These are phyloP conservation scores for Rissa tridactyla DNA, from an alignment of 2,113 vertebrate species.

Conservation along the genomic window DNA sequence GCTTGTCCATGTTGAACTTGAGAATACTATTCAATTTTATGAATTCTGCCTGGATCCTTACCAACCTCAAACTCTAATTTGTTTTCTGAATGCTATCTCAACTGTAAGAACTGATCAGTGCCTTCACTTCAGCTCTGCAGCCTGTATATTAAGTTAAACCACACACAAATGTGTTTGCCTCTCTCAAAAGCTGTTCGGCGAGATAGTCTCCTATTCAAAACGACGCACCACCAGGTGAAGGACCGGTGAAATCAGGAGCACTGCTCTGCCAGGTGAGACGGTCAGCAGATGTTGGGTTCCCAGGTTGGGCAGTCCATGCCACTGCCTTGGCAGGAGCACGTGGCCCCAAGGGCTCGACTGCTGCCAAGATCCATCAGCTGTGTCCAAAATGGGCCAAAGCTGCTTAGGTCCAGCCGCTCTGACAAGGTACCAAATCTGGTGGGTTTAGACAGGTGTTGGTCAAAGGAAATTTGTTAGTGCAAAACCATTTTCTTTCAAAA, in stretches of 20 bases:
- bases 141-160: neutral
- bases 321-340: neutral
- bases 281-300: neutral
- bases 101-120: conserved; percentile 5
- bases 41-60: conserved; percentile 21
- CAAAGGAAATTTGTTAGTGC: neutral
- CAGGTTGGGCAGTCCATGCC: neutral
- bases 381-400: neutral
- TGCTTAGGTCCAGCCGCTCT: neutral
- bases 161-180: neutral
- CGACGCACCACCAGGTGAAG: neutral
- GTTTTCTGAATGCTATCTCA: conserved; percentile 49
- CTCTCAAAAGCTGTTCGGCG: conserved; percentile 15
- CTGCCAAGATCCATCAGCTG: neutral
- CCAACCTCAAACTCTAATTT: conserved; percentile 10
- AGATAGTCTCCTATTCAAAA: neutral
- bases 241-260: neutral
- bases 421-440: neutral
- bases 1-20: neutral
- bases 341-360: neutral
- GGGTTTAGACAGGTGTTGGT: neutral
- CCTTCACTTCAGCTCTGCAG: conserved; percentile 19
- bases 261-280: neutral
- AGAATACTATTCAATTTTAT: neutral
- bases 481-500: neutral